Evolutionary conservation across 2,888 invertebrate species (phyloP).

Genomic region (Lamproptera curius): DNA sequence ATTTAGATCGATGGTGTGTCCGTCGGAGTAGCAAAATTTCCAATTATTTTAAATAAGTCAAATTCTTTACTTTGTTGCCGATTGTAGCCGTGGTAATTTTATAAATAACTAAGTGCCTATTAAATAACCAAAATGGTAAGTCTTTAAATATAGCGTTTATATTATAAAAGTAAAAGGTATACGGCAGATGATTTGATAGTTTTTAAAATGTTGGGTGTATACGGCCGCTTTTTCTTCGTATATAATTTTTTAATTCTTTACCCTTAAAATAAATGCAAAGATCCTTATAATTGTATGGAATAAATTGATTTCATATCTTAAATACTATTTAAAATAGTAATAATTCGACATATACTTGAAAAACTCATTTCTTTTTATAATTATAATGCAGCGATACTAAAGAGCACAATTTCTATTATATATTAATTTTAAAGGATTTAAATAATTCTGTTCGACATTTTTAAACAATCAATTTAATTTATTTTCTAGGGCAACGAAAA

Average conservation of each 20-base stretch:
- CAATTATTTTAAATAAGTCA: constrained; percentile 13
- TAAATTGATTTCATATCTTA: no score
- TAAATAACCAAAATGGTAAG: constrained; percentile 27
- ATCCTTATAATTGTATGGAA: not conserved
- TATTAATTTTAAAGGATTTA: no score
- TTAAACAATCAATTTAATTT: no score
- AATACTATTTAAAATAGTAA: no score
- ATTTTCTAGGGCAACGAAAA: constrained; percentile 94
- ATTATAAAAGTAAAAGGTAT: not conserved
- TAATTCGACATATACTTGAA: no score
- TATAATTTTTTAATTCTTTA: not conserved
- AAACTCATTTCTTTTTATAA: no score
- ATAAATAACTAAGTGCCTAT: constrained; percentile 2
- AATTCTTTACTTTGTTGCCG: constrained; percentile 11
- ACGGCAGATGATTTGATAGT: constrained; percentile 5
- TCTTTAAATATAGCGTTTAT: constrained; percentile 4
- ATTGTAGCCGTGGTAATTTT: constrained; percentile 16
- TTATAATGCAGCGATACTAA: no score
- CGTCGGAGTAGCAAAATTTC: constrained; percentile 21
- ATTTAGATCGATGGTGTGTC: constrained; percentile 40
- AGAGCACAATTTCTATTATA: no score
- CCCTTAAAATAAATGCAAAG: not conserved
- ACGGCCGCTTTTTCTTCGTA: not conserved
- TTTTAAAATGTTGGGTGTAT: constrained; percentile 10
- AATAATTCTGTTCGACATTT: no score